Evolutionary conservation across 1,140 invertebrate genomes (phyloP), one percentile per base, ranked within the genome.

Genomic region (Piezodorus guildinii): DNA sequence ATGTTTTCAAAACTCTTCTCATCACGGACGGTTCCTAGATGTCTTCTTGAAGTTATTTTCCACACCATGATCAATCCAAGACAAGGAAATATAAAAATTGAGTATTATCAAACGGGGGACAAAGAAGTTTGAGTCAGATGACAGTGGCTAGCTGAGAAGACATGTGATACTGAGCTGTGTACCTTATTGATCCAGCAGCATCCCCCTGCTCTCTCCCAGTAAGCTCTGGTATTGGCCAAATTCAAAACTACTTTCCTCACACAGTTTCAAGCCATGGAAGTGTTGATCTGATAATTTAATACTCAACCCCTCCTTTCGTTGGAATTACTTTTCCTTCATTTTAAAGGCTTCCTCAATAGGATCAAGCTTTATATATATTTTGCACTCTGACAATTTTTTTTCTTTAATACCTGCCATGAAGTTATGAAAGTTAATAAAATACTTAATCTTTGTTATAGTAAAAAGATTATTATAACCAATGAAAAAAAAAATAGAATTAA

Each of bases 111-210:
- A 21, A 1, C 5, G 9, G 17, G 3, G 3, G 15, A 25, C 4
- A 23, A 14, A 27, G 5, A 14, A 1, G 23, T n/a, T n/a, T 3
- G 1, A 52, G 4, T 52, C 3, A 19, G 6, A 19, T 56, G 52
- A 56, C 19, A 49, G 46, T 17, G 9, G 10, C 23, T 23, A 10
- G 6, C 4, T 56, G 23, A 25, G 23, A 19, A 19, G 6, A 56
- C 52, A 56, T 56, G 52, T 56, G 52, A 56, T 23, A 56, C 23
- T 19, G 23, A 25, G 21, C n/a, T 21, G n/a, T 21, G 19, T 17
- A 56, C 14, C 51, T 56, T 56, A 56, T 56, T 56, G 52, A 56
- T 56, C 52, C 52, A 56, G 23, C 52, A 56, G 52, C 52, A 56
- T 56, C 52, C 52, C 52, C 52, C 27, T 15, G 6, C 34, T 39